A percentile compares a stretch with the other conserved stretches of the same genome.
Conservation (phyloP, 2,888 invertebrate species). For the Loripinus fragilis region DNA sequence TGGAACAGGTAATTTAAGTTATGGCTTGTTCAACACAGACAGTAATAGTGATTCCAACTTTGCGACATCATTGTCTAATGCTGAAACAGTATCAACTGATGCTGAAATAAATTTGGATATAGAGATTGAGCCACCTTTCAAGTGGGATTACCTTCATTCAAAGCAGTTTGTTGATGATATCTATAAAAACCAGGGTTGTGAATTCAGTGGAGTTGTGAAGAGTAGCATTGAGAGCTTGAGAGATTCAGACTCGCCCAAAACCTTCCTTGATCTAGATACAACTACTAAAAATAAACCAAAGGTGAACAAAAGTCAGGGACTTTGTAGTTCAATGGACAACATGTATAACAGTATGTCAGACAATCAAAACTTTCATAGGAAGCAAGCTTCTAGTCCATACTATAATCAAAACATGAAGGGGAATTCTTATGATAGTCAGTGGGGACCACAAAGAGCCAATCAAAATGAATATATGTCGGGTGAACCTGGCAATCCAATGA, state of each 20-base stretch:
- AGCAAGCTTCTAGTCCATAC: constrained; percentile 13
- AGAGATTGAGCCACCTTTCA: constrained; percentile 36
- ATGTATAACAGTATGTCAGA: constrained; percentile 12
- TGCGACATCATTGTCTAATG: neutral
- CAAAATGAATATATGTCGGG: constrained; percentile 13
- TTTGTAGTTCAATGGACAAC: neutral
- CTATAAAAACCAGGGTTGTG: constrained; percentile 52
- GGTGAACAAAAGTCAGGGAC: constrained; percentile 13
- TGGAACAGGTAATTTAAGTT: constrained; percentile 1
- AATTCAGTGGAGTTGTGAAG: constrained; percentile 45
- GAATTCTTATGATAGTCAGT: constrained; percentile 9
- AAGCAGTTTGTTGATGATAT: constrained; percentile 60
- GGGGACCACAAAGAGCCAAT: constrained; percentile 18
- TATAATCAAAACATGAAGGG: constrained; percentile 13
- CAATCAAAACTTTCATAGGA: constrained; percentile 14
- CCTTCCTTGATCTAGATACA: constrained; percentile 53
- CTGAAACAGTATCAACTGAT: neutral
- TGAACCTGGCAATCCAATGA: neutral
- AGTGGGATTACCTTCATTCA: constrained; percentile 60
- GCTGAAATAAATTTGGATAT: neutral
- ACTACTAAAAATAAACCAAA: constrained; percentile 38
- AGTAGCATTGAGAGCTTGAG: constrained; percentile 45
- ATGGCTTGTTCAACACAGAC: constrained; percentile 3
- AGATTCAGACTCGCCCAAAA: constrained; percentile 57
- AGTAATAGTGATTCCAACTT: constrained; percentile 9